Conservation (phyloP, 2,797 vertebrate genomes). For the Pangasius larnaudii region DNA sequence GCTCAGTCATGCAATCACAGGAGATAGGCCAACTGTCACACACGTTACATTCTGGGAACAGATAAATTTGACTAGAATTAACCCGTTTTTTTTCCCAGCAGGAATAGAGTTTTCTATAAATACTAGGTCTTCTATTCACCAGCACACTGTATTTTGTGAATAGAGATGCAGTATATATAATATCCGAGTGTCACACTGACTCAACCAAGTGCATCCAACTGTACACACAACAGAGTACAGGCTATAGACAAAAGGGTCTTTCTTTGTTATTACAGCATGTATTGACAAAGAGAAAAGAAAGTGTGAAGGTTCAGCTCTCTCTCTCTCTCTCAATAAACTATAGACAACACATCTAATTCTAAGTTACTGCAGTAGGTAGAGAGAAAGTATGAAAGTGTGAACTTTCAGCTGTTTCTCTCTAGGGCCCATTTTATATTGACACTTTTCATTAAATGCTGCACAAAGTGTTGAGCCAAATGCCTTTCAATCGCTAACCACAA, state of each 20-base stretch:
- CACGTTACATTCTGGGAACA: conserved; percentile 9
- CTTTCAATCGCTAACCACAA: conserved; percentile 58
- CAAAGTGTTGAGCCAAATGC: conserved; percentile 57
- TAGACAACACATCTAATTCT: background rate
- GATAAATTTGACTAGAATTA: background rate
- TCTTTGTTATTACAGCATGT: background rate
- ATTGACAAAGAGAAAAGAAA: background rate
- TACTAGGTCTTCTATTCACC: background rate
- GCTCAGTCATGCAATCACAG: conserved; percentile 34
- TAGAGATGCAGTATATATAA: background rate
- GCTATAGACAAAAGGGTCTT: background rate
- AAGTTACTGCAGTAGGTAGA: background rate
- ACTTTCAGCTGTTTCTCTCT: conserved; percentile 13
- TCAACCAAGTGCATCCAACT: background rate
- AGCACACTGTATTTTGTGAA: background rate
- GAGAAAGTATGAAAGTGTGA: background rate
- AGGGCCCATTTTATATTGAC: conserved; percentile 29
- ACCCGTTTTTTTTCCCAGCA: background rate
- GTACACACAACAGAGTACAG: background rate
- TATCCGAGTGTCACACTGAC: background rate
- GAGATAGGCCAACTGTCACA: conserved; percentile 12
- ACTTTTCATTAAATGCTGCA: conserved; percentile 47
- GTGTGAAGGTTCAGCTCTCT: background rate
- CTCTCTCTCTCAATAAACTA: background rate
- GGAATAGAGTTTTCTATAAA: background rate